phyloP scores from a whole-genome alignment of 2,888 invertebrate species.

The Synergus umbraculus region DNA sequence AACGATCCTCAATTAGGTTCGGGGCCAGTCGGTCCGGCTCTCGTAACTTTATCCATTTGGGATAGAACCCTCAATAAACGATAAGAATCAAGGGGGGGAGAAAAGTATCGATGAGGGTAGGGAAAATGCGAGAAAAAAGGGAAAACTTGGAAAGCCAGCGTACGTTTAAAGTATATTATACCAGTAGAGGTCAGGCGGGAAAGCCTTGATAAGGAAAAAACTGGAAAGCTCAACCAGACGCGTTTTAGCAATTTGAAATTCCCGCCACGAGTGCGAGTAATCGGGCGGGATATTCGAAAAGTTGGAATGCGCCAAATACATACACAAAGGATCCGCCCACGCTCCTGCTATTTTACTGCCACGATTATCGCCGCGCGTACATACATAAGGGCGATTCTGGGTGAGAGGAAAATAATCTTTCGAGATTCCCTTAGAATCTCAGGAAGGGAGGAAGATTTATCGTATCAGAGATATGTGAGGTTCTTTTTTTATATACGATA shows the following conservation, averaged over 20 bases:
- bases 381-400: slow-evolving; percentile 13
- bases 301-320: slow-evolving; percentile 13
- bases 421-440: neutral
- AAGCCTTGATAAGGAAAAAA: neutral
- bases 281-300: slow-evolving; percentile 1
- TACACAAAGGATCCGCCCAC: neutral
- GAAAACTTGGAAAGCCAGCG: neutral
- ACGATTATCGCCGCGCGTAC: slow-evolving; percentile 4
- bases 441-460: slow-evolving; percentile 20
- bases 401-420: slow-evolving; percentile 31
- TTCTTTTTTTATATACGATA: neutral
- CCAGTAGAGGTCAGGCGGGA: neutral
- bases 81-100: neutral
- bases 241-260: neutral
- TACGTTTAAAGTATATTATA: neutral
- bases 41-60: slow-evolving; percentile 39
- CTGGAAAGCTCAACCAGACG: neutral
- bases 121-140: neutral
- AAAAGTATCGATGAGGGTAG: neutral
- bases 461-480: slow-evolving; percentile 11
- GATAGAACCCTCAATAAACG: neutral
- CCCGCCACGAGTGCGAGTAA: neutral
- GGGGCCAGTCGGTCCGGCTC: slow-evolving; percentile 40
- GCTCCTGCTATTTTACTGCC: slow-evolving; percentile 33
- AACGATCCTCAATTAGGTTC: slow-evolving; percentile 41